These are phyloP conservation scores for Palaemon carinicauda DNA, from an alignment of 1,140 invertebrate genomes.

Conservation along the genomic window DNA sequence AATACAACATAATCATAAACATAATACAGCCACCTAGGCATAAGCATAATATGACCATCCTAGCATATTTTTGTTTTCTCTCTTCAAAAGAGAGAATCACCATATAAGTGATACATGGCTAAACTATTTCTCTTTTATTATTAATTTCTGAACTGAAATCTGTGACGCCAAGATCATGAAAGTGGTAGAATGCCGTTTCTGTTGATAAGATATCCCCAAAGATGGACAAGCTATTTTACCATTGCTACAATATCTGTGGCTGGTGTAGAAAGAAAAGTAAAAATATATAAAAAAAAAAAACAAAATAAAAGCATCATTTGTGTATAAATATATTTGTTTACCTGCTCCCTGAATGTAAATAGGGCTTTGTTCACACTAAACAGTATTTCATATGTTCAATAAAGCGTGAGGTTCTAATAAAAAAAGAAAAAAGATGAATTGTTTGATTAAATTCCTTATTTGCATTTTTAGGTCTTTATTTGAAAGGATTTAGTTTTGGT, in stretches of 20 bases:
- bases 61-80: too few relatives aligned
- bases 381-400: slow-evolving; percentile 55
- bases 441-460: not conserved
- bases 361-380: slow-evolving; percentile 52
- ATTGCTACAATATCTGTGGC: slow-evolving; percentile 13
- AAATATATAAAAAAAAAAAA: too few relatives aligned
- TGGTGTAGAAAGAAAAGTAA: slow-evolving; percentile 18
- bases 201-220: slow-evolving; percentile 15
- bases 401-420: slow-evolving; percentile 54
- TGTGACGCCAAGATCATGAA: not conserved
- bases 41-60: too few relatives aligned
- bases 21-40: too few relatives aligned
- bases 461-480: too few relatives aligned
- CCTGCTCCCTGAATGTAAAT: slow-evolving; percentile 48
- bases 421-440: slow-evolving; percentile 26
- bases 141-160: too few relatives aligned
- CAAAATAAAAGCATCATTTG: slow-evolving; percentile 38
- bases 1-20: too few relatives aligned
- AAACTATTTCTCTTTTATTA: too few relatives aligned
- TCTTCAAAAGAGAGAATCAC: too few relatives aligned
- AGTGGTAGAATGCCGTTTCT: not conserved
- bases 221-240: slow-evolving; percentile 26
- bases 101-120: too few relatives aligned
- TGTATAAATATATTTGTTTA: slow-evolving; percentile 55
- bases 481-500: too few relatives aligned